These are phyloP conservation scores for Lepidochitona cinerea DNA, from an alignment of 2,888 invertebrate species.

Conservation along the genomic window DNA sequence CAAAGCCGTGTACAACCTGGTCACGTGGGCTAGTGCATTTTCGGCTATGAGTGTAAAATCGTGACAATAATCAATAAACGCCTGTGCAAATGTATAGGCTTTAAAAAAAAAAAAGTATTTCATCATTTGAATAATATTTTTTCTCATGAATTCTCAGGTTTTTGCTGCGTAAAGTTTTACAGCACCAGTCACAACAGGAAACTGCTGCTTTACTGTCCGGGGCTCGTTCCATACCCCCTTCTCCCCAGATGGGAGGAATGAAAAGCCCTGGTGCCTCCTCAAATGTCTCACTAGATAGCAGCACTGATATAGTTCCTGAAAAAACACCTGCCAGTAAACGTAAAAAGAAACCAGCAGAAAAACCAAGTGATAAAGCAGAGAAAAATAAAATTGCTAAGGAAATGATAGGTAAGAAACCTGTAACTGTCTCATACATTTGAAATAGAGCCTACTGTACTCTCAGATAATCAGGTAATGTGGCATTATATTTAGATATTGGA, in stretches of 20 bases:
- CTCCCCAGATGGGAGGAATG: not conserved
- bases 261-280: not conserved
- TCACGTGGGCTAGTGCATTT: too few relatives aligned
- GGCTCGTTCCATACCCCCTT: constrained; percentile 16
- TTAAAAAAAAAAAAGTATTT: too few relatives aligned
- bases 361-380: constrained; percentile 28
- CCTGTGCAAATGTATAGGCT: too few relatives aligned
- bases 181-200: constrained; percentile 66
- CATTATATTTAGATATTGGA: too few relatives aligned
- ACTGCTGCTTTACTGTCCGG: constrained; percentile 18
- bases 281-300: not conserved
- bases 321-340: not conserved
- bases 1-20: too few relatives aligned
- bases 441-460: too few relatives aligned
- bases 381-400: constrained; percentile 38
- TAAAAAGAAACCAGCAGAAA: constrained; percentile 42
- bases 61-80: too few relatives aligned
- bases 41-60: too few relatives aligned
- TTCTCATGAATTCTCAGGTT: too few relatives aligned
- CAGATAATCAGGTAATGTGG: too few relatives aligned
- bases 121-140: too few relatives aligned
- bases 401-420: constrained; percentile 38
- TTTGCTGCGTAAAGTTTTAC: constrained; percentile 80
- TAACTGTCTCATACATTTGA: too few relatives aligned
- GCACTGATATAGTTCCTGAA: not conserved